Conservation (phyloP, 2,113 vertebrate genomes). For the Erythrolamprus reginae region DNA sequence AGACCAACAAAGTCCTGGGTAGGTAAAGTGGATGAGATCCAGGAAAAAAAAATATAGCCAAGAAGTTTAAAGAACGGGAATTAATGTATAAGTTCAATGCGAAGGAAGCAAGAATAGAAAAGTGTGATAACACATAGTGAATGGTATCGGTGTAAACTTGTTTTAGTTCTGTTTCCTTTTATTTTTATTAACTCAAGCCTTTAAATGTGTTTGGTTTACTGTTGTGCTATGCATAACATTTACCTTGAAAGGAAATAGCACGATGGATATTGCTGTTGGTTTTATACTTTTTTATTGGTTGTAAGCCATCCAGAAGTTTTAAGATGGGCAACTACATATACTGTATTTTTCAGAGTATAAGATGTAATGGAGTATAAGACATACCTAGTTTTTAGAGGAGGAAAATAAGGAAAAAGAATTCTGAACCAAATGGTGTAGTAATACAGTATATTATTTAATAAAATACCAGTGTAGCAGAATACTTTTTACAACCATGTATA, state of each 20-base stretch:
- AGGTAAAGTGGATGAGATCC: neutral
- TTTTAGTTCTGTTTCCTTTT: neutral
- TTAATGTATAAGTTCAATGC: neutral
- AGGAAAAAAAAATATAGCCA: neutral
- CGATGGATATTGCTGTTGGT: neutral
- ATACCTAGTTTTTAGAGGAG: too few species aligned
- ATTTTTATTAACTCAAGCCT: neutral
- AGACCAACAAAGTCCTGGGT: neutral
- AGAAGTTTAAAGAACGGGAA: neutral
- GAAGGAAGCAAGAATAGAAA: neutral
- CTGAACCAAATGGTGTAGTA: too few species aligned
- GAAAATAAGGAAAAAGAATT: too few species aligned
- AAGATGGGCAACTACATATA: neutral
- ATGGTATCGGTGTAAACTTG: neutral
- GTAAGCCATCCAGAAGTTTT: neutral
- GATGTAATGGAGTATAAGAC: too few species aligned
- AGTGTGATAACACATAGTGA: neutral
- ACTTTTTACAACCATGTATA: too few species aligned
- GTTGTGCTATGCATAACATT: neutral
- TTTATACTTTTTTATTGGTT: neutral
- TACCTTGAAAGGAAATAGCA: neutral
- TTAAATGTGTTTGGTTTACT: neutral
- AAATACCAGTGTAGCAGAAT: too few species aligned
- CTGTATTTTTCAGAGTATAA: too few species aligned
- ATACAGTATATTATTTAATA: too few species aligned